Conservation (phyloP, 1,140 invertebrate genomes). For the Aplysia californica region DNA sequence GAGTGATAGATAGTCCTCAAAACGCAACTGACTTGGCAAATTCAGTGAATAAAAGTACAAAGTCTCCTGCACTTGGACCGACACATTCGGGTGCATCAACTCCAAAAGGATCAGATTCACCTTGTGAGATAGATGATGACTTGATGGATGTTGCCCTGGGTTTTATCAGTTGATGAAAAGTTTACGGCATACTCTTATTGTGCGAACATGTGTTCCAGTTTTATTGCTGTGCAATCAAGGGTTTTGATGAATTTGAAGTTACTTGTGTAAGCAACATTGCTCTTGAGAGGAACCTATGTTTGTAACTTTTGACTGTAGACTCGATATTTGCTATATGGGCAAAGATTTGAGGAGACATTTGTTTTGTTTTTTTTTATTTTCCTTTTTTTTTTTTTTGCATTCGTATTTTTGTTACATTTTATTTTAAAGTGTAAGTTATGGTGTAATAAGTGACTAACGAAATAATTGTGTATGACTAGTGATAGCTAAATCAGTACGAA, state of each 20-base stretch:
- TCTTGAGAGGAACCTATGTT: too few species aligned
- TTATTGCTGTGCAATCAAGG: too few species aligned
- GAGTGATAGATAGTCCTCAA: not conserved
- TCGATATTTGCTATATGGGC: not conserved
- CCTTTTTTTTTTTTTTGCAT: too few species aligned
- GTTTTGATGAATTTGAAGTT: not conserved
- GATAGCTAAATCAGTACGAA: too few species aligned
- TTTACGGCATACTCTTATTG: not conserved
- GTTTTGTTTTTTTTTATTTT: too few species aligned
- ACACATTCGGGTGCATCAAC: constrained; percentile 66
- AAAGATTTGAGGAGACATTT: not conserved
- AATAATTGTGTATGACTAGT: too few species aligned
- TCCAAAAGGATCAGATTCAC: constrained; percentile 70
- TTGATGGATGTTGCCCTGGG: constrained; percentile 86
- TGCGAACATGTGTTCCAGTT: not conserved
- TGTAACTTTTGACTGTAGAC: not conserved
- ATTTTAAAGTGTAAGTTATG: too few species aligned
- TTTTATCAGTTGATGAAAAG: constrained; percentile 18
- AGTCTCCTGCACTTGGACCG: constrained; percentile 62
- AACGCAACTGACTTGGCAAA: constrained; percentile 72
- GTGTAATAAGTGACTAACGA: too few species aligned
- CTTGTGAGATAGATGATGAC: constrained; percentile 87
- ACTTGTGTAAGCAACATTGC: not conserved
- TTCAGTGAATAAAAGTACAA: constrained; percentile 32
- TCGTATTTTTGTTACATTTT: too few species aligned